Base-by-base conservation (phyloP, 2,797 vertebrate genomes). In the Rhynchonycteris naso region DNA sequence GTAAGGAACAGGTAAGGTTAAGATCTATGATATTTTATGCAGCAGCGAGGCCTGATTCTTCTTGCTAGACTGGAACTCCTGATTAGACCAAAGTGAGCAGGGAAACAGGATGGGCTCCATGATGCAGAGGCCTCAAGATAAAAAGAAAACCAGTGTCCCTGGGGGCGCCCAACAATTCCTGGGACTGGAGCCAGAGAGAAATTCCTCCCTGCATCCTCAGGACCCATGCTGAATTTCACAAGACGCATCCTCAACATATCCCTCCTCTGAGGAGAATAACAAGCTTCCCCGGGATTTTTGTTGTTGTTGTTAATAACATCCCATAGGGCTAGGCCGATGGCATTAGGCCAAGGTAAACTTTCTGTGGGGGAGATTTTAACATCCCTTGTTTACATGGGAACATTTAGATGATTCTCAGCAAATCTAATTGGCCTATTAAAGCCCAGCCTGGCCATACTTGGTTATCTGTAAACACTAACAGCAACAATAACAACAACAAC, bases 21-120 rank as follows among this genome's bases (percentile, higher is more conserved):
- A 80, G 5, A 1, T 65, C 68, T 28, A 2, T 21, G 12, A 1
- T 5, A 7, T 6, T 16, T 4, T 0, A 3, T 4, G 11, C 11
- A 4, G 52, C 56, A 3, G 18, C 2, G 3, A 35, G 35, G 35
- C 66, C 75, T 7, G 4, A 4, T 3, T 54, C 72, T 61, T 43
- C 43, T 12, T 43, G 38, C 90, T 10, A 1, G 24, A 21, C 30
- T n/a, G 61, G 63, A 38, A 0, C 79, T 66, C 30, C 22, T 0
- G 22, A 35, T 1, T 1, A 21, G 26, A 56, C 30, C 66, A 33
- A 12, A 26, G 74, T 30, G 30, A n/a, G 43, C 35, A n/a, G 5
- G 12, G 22, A 66, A 4, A 7, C 19, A 9, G 47, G 33, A 13
- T 13, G 2, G 0, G 8, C 1, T 11, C 50, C 14, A 2, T 3